Evolutionary conservation across 1,140 invertebrate species (phyloP), one percentile per base, ranked within the genome.

Genomic region (Drosophila triauraria): DNA sequence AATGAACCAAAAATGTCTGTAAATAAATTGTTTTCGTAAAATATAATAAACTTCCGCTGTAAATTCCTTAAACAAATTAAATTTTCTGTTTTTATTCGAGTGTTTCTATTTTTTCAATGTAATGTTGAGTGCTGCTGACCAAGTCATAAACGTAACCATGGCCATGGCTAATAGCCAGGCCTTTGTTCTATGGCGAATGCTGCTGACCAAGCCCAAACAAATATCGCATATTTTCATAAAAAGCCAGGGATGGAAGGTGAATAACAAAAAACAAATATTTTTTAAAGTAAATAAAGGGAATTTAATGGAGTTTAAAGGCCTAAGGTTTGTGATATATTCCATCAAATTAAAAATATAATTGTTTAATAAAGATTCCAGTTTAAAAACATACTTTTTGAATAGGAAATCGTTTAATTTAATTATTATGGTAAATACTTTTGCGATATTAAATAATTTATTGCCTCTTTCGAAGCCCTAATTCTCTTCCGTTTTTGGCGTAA

Each of bases 191-290:
- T 87, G 82, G 75, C 59, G 43, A 75, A 46, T 69, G 65, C 46
- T 68, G 67, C 63, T 72, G 83, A 80, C 83, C 83, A 87, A 86
- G 84, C 83, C 83, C 83, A 72, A 86, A 83, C 80, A 80, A 86
- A 86, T 87, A 83, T 87, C 48, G 70, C 82, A 85, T 61, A 75
- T 82, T 78, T 69, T 65, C 59, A 69, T 61, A 78, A 72, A 20
- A 67, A 59, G 44, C 63, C 83, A 86, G 83, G 83, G 83, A 46
- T 87, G 83, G 54, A 61, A 10, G 51, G 7, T 13, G 5, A 23
- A 3, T 10, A 15, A 15, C 0, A 6, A 38, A 12, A 35, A 2
- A 17, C 35, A 38, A 62, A 15, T 23, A 15, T 40, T 17, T 35
- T 20, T 0, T 12, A 6, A 51, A 35, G 6, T 20, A 20, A 20